These are phyloP conservation scores for Dascyllus trimaculatus DNA, from an alignment of 2,113 vertebrate genomes.

Conservation along the genomic window DNA sequence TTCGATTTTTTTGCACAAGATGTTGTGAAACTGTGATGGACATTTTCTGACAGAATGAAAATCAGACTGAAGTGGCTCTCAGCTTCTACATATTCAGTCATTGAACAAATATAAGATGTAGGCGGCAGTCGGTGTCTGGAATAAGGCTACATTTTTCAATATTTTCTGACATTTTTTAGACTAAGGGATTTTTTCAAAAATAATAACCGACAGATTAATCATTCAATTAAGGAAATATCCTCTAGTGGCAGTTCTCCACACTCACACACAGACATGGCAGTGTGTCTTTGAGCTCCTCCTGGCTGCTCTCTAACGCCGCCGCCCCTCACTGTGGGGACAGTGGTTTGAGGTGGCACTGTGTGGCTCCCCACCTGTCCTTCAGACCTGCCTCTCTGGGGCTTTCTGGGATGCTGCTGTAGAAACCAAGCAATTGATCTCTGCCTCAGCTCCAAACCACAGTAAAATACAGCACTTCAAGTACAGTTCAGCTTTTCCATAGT, in stretches of 20 bases:
- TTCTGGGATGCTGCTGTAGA: conserved; percentile 79
- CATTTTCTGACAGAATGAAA: not conserved
- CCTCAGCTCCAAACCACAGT: conserved; percentile 79
- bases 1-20: not conserved
- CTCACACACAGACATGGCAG: conserved; percentile 8
- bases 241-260: not conserved
- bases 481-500: conserved; percentile 81
- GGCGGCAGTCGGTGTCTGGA: not conserved
- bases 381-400: conserved; percentile 57
- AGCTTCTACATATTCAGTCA: not conserved
- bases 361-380: conserved; percentile 76
- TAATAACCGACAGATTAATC: not conserved
- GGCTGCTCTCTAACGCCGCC: conserved; percentile 36
- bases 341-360: conserved; percentile 77
- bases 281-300: conserved; percentile 55
- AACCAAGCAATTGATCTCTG: conserved; percentile 75
- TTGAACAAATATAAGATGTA: not conserved
- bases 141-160: too few species aligned
- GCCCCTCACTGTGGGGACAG: conserved; percentile 54
- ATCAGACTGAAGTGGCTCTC: not conserved
- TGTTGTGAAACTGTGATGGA: not conserved
- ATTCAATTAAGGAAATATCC: not conserved
- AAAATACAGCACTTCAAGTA: conserved; percentile 78
- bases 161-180: not conserved
- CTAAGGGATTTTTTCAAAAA: not conserved